Evolutionary conservation across 1,140 invertebrate species (phyloP).

Genomic region (Drosophila jambulina): DNA sequence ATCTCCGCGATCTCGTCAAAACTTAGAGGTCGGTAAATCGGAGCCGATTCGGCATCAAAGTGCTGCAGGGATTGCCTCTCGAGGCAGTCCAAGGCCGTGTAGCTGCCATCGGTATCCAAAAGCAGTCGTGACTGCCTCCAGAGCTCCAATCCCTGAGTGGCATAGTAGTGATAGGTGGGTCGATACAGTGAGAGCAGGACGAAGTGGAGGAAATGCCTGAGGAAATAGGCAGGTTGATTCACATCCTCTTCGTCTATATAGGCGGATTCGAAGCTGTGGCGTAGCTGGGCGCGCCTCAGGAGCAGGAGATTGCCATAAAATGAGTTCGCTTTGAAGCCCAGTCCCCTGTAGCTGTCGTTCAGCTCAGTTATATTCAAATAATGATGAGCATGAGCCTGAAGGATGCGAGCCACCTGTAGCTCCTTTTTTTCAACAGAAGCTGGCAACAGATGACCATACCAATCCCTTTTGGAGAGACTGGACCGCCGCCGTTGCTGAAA

Average conservation of each 20-base stretch:
- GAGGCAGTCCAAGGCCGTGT: conserved; percentile 72
- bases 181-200: conserved; percentile 60
- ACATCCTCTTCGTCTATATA: conserved; percentile 69
- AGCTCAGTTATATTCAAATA: conserved; percentile 63
- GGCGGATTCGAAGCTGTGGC: conserved; percentile 46
- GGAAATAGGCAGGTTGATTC: conserved; percentile 71
- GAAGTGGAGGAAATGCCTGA: conserved; percentile 74
- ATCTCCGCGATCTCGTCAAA: conserved; percentile 54
- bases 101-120: conserved; percentile 69
- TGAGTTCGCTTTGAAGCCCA: conserved; percentile 12
- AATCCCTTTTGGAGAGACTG: conserved; percentile 47
- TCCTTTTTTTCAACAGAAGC: conserved; percentile 62
- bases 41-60: conserved; percentile 25
- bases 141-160: conserved; percentile 70
- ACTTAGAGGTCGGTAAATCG: conserved; percentile 51
- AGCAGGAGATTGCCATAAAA: conserved; percentile 68
- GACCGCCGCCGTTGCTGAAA: conserved; percentile 63
- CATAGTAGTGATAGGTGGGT: conserved; percentile 80
- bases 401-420: conserved; percentile 64
- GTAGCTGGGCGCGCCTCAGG: conserved; percentile 47
- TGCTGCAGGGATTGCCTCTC: conserved; percentile 54
- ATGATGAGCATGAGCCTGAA: conserved; percentile 58
- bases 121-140: conserved; percentile 65
- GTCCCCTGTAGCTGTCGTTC: conserved; percentile 19
- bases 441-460: conserved; percentile 61